Percentiles rank a stretch among this genome's conserved stretches.
Evolutionary conservation across 2,888 invertebrate species (phyloP).

Genomic region (Panzeria rudis): DNA sequence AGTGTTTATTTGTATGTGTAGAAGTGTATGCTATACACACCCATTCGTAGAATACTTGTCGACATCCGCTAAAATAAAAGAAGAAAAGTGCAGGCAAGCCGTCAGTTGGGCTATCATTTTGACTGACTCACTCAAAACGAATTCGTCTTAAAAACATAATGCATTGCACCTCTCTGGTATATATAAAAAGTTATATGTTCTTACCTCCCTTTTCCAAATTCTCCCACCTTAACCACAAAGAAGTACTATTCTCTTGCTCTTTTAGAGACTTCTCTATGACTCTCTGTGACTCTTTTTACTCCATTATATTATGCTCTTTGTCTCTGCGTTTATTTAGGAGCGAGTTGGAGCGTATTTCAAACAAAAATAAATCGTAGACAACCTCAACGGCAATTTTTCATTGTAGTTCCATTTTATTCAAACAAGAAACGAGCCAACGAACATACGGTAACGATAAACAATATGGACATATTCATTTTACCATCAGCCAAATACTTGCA

Average conservation of each 20-base stretch:
- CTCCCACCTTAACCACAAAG: neutral
- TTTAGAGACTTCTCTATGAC: neutral
- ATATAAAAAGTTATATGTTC: neutral
- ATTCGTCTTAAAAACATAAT: slow-evolving; percentile 58
- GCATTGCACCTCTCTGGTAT: neutral
- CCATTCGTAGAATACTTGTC: slow-evolving; percentile 78
- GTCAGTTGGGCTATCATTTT: slow-evolving; percentile 67
- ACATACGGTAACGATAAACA: slow-evolving; percentile 47
- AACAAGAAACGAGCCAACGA: slow-evolving; percentile 22
- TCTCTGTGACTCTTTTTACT: neutral
- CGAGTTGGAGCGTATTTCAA: slow-evolving; percentile 38
- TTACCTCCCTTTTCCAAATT: neutral
- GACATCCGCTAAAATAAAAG: slow-evolving; percentile 75
- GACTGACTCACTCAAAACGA: slow-evolving; percentile 66
- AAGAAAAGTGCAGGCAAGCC: slow-evolving; percentile 58
- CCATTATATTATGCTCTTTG: neutral
- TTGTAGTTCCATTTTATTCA: slow-evolving; percentile 53
- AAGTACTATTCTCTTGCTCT: neutral
- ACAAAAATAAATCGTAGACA: slow-evolving; percentile 40
- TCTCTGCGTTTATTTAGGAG: slow-evolving; percentile 13
- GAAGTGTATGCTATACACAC: slow-evolving; percentile 71
- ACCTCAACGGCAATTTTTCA: slow-evolving; percentile 52
- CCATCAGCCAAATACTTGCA: slow-evolving; percentile 24
- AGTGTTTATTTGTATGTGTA: slow-evolving; percentile 20
- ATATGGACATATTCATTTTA: slow-evolving; percentile 35